These are phyloP conservation scores for Drosophila cardini DNA, from an alignment of 1,140 invertebrate genomes.

Conservation along the genomic window DNA sequence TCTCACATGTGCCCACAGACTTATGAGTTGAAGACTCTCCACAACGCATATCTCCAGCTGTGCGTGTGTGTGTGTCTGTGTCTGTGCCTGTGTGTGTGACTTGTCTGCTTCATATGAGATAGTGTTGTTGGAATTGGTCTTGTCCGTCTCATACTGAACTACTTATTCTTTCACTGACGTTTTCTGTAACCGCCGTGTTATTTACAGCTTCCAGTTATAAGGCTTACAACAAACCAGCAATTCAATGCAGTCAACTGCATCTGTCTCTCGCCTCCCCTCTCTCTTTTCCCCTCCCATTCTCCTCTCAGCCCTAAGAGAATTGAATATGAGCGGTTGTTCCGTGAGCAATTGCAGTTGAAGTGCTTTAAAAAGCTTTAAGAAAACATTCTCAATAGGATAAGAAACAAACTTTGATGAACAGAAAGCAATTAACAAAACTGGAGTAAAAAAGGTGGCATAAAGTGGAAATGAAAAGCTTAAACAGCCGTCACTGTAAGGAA, in stretches of 20 bases:
- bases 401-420: conserved; percentile 32
- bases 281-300: neutral
- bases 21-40: conserved; percentile 48
- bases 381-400: neutral
- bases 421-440: conserved; percentile 52
- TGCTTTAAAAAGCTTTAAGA: conserved; percentile 32
- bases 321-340: conserved; percentile 22
- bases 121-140: conserved; percentile 11
- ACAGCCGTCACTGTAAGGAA: neutral
- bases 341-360: conserved; percentile 53
- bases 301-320: conserved; percentile 10
- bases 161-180: conserved; percentile 40
- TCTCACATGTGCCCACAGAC: conserved; percentile 41
- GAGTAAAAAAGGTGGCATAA: neutral
- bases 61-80: conserved; percentile 1
- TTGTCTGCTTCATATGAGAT: conserved; percentile 22
- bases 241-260: conserved; percentile 9
- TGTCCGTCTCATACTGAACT: conserved; percentile 35
- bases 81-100: conserved; percentile 17
- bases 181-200: conserved; percentile 33
- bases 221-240: conserved; percentile 47
- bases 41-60: neutral
- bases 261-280: no score
- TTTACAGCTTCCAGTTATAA: conserved; percentile 51
- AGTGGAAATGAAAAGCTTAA: neutral